Evolutionary conservation across 2,113 vertebrate genomes (phyloP), one percentile per base, ranked within the genome.

Genomic region (Muscicapa adusta): DNA sequence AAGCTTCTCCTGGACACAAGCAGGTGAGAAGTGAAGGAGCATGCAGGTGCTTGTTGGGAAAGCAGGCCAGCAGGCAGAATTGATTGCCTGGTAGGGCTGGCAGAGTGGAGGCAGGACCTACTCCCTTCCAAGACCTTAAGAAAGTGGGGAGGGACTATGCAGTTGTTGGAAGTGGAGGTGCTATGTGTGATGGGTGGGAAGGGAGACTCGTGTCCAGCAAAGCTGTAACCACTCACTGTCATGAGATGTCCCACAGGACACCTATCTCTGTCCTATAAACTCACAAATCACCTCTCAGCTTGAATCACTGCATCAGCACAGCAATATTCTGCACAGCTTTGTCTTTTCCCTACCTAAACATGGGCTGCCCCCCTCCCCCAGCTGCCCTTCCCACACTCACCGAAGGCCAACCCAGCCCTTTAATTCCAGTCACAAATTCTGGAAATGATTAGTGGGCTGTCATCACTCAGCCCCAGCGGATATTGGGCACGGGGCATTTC

Each of bases 371-470:
- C 53, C 62, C 76, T 82, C 82, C 88, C 63, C 72, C 75, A 70
- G 54, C 67, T 56, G 75, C 77, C n/a, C 48, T 93, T 51, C 51
- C 34, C 33, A 42, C 72, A 51, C 51, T 92, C 18, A 34, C 85
- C 0, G 2, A 91, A 89, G 72, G 93, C 85, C 45, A 88, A 76
- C 29, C 29, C 2, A 7, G 38, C n/a, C 24, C 47, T 93, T 91
- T 93, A 90, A 90, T 36, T 91, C 62, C 66, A 68, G 14, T 94
- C 81, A 67, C 91, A 95, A 93, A 85, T 95, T 89, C 94, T 96
- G 94, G 93, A 83, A 96, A 87, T 91, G 66, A 79, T 94, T 96
- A 88, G 84, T 5, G 34, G 58, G 71, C 95, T 94, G 85, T 96
- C 94, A 96, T 84, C 85, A 86, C 92, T 89, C 74, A 93, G 79